Percentiles rank a stretch among this genome's conserved stretches.
phyloP scores from a whole-genome alignment of 1,140 invertebrate species.

The Pseudoatta argentina region DNA sequence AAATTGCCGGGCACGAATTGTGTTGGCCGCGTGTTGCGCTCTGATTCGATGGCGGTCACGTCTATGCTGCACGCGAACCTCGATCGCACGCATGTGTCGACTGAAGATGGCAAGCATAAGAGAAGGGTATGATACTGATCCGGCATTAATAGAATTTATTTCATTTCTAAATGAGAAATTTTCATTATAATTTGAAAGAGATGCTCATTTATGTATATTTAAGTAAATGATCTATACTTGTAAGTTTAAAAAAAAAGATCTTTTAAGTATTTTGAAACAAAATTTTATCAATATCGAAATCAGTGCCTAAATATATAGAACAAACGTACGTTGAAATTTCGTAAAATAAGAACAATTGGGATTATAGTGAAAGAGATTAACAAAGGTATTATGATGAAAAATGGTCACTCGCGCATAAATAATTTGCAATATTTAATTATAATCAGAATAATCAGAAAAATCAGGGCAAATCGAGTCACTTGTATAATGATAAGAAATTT shows the following conservation, averaged over 20 bases:
- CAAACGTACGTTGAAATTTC: neutral
- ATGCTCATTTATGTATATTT: neutral
- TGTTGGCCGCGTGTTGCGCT: constrained; percentile 74
- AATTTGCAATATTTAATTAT: constrained; percentile 22
- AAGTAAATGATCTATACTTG: neutral
- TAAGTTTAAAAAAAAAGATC: neutral
- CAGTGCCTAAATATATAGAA: too few relatives aligned
- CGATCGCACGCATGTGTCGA: constrained; percentile 56
- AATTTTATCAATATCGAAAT: neutral
- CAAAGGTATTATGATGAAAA: neutral
- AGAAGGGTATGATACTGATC: neutral
- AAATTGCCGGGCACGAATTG: constrained; percentile 77
- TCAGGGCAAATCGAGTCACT: neutral
- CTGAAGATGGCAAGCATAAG: constrained; percentile 1
- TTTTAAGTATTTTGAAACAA: neutral
- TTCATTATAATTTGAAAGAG: neutral
- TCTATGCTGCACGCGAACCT: constrained; percentile 76
- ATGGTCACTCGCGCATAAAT: constrained; percentile 5
- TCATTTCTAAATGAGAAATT: neutral
- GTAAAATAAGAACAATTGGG: neutral
- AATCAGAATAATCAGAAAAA: constrained; percentile 31
- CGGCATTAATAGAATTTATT: constrained; percentile 3
- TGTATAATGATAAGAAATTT: constrained; percentile 18
- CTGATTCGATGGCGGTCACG: constrained; percentile 77
- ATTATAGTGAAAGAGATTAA: neutral